These are phyloP conservation scores for Drosophila yakuba DNA, from an alignment of 1,140 invertebrate species.

Conservation along the genomic window DNA sequence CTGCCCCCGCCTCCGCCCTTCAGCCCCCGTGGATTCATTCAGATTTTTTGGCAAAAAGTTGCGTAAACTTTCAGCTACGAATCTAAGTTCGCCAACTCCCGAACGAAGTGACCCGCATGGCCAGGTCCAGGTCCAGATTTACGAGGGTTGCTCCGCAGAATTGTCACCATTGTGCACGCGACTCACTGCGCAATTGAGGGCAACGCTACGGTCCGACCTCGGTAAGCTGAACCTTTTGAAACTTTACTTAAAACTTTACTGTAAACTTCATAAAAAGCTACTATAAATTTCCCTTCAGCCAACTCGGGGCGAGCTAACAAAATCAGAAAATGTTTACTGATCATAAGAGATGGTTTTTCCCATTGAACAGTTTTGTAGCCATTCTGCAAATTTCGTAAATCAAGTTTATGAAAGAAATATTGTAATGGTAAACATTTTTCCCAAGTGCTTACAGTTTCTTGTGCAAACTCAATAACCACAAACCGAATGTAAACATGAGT, in stretches of 20 bases:
- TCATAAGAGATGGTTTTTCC: too few species aligned
- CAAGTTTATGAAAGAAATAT: too few species aligned
- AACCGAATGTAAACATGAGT: neutral
- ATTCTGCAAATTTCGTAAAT: too few species aligned
- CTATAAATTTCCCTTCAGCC: neutral
- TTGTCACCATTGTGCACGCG: slow-evolving; percentile 55
- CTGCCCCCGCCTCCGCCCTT: neutral
- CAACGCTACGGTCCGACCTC: slow-evolving; percentile 23
- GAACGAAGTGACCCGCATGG: slow-evolving; percentile 56
- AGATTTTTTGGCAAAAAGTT: slow-evolving; percentile 62
- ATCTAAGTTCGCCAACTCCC: slow-evolving; percentile 37
- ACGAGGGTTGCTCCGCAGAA: slow-evolving; percentile 43
- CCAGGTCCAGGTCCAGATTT: neutral
- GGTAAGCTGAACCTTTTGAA: neutral
- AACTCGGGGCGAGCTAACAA: neutral
- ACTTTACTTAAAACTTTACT: neutral
- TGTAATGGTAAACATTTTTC: too few species aligned
- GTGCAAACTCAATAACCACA: too few species aligned
- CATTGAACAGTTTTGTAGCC: too few species aligned
- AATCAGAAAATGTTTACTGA: too few species aligned
- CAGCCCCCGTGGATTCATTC: slow-evolving; percentile 1
- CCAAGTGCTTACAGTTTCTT: too few species aligned
- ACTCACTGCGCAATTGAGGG: slow-evolving; percentile 64
- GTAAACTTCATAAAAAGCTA: neutral
- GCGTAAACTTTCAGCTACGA: slow-evolving; percentile 36